Base-by-base conservation (phyloP, 2,888 invertebrate species). In the Chalcosyrphus nemorum region DNA sequence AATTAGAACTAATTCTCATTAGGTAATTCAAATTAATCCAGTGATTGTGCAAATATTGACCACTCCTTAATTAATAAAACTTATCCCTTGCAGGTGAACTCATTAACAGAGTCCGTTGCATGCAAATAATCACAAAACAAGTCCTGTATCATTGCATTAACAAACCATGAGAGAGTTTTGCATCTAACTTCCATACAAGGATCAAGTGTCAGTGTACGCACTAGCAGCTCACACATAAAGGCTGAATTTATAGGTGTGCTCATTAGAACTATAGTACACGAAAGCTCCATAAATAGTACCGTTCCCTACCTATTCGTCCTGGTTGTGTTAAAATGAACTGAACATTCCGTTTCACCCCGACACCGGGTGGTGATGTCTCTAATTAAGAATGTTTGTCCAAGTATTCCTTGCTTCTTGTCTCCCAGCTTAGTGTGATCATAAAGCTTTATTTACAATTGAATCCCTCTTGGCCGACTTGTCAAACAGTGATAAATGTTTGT, bases 301-400 rank as follows among this genome's bases (percentile, higher is more conserved):
- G n/a, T n/a, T n/a, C n/a, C n/a, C n/a, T n/a, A n/a, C n/a, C n/a
- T n/a, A 38, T 38, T 11, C 35, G 59, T 68, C 21, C 68, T 35
- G 35, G 41, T 4, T 61, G 43, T 43, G 43, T 43, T 19, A 32
- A 54, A 75, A 61, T 63, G 54, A 74, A 35, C 35, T 59, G 50
- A 61, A 13, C 50, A 9, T 52, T 68, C 56, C 27, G 15, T 27
- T 27, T 4, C 52, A 50, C 52, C n/a, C n/a, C n/a, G n/a, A 50
- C 38, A 7, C 24, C 17, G 27, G 13, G 38, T 24, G 54, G 24
- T 41, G 66, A 54, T 56, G 35, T 56, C 56, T 54, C n/a, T 54
- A 68, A 68, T 68, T 54, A 68, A 54, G 66, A 54, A 43, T 54
- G 52, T 54, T 54, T 68, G 54, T 27, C n/a, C 29, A 54, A 24